Evolutionary conservation across 1,140 invertebrate species (phyloP), one percentile per base, ranked within the genome.

Genomic region (Orchesella cincta): DNA sequence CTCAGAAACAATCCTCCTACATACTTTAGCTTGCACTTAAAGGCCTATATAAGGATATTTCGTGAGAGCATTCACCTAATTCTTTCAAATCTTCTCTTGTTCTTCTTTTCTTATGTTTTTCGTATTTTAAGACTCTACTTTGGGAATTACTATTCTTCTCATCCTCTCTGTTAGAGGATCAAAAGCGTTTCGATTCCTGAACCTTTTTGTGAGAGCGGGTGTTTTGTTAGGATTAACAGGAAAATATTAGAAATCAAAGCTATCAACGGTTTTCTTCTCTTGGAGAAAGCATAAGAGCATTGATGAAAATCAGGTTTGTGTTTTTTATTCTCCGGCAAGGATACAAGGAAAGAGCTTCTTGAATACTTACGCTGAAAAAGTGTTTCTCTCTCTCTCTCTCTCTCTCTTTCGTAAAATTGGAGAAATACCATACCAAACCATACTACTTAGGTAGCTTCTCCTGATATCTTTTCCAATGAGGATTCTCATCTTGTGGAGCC

Each of bases 21-120:
- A n/a, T n/a, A n/a, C n/a, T n/a, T n/a, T n/a, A n/a, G n/a, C n/a
- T n/a, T n/a, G n/a, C n/a, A 67, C 28, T 67, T 67, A 31, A 67
- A 3, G 2, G 23, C 28, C 29, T n/a, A 67, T 29, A 31, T 33
- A 67, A 67, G 28, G 31, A 67, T 14, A 67, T 67, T 3, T 67
- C 23, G 29, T 67, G 33, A 67, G 62, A 67, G 62, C 62, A 67
- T 67, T 67, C 62, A 67, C 62, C 62, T 67, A 67, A 67, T 67
- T 67, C 62, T 67, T 67, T 33, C 31, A 67, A 67, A 67, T 67
- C 62, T 67, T 67, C 62, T 67, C 62, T 67, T 67, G 28, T 67
- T 33, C 31, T 33, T 67, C 14, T n/a, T 29, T 33, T n/a, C 31
- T 67, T 67, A 8, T 31, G 62, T 67, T 33, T 31, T 31, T 5